Conservation (phyloP, 2,113 vertebrate species). For the Colaptes auratus region DNA sequence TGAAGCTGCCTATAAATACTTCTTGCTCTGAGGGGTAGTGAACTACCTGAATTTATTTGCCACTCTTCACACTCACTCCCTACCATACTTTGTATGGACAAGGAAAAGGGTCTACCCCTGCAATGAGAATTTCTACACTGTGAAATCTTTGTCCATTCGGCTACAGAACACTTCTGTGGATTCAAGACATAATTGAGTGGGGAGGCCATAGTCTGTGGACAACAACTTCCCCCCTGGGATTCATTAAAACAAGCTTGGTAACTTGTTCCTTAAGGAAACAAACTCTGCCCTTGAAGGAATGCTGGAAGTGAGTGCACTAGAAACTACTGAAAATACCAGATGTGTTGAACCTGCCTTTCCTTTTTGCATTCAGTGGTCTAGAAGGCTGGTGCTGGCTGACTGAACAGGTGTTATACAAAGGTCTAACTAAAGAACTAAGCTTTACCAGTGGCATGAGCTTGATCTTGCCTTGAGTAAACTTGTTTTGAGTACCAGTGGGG, state of each 20-base stretch:
- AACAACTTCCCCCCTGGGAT: not conserved
- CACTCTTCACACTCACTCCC: not conserved
- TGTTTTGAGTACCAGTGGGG: not conserved
- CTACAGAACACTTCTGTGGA: not conserved
- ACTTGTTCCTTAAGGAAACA: not conserved
- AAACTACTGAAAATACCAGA: not conserved
- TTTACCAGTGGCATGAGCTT: not conserved
- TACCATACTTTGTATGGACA: not conserved
- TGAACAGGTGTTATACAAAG: not conserved
- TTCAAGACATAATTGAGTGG: fast-evolving
- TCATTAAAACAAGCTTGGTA: not conserved
- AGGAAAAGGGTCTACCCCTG: not conserved
- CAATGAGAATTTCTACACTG: not conserved
- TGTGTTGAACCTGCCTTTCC: not conserved
- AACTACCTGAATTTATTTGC: not conserved
- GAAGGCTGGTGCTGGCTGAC: not conserved
- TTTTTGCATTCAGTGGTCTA: not conserved
- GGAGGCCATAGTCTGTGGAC: fast-evolving
- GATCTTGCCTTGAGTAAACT: not conserved
- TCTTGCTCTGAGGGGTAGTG: not conserved
- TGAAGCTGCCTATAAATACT: not conserved
- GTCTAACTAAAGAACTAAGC: not conserved
- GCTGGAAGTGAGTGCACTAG: not conserved
- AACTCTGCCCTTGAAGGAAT: not conserved
- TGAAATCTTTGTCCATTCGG: not conserved